These are phyloP conservation scores for Halictus rubicundus DNA, from an alignment of 1,140 invertebrate genomes.

Conservation along the genomic window DNA sequence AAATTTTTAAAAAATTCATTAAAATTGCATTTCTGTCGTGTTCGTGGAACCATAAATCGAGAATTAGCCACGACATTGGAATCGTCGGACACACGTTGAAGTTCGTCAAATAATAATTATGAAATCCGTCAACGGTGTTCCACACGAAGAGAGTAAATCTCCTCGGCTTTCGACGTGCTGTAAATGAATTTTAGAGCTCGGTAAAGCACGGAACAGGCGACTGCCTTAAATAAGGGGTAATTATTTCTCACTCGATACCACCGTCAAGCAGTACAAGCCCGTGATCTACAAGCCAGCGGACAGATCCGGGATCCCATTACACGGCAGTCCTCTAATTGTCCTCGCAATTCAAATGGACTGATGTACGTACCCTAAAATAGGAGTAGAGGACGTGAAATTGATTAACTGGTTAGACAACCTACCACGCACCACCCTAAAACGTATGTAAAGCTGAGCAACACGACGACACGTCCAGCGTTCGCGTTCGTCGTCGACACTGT, in stretches of 20 bases:
- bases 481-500: conserved; percentile 29
- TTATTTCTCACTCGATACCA: conserved; percentile 31
- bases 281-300: conserved; percentile 56
- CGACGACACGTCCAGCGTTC: conserved; percentile 17
- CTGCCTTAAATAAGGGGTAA: conserved; percentile 27
- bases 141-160: not conserved
- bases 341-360: conserved; percentile 60
- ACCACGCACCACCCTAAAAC: conserved; percentile 48
- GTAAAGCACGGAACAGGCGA: not conserved
- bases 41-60: no score
- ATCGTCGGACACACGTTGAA: no score
- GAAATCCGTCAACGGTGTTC: not conserved
- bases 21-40: no score
- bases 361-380: conserved; percentile 60
- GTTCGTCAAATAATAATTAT: not conserved
- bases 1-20: no score
- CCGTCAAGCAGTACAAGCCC: conserved; percentile 58
- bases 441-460: conserved; percentile 51
- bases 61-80: no score
- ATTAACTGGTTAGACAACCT: conserved; percentile 60
- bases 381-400: conserved; percentile 61
- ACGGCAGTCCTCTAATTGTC: conserved; percentile 59
- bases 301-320: conserved; percentile 59
- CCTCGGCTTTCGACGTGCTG: not conserved
- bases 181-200: not conserved